These are phyloP conservation scores for Silurus lanzhouensis DNA, from an alignment of 2,797 vertebrate species.

Conservation along the genomic window DNA sequence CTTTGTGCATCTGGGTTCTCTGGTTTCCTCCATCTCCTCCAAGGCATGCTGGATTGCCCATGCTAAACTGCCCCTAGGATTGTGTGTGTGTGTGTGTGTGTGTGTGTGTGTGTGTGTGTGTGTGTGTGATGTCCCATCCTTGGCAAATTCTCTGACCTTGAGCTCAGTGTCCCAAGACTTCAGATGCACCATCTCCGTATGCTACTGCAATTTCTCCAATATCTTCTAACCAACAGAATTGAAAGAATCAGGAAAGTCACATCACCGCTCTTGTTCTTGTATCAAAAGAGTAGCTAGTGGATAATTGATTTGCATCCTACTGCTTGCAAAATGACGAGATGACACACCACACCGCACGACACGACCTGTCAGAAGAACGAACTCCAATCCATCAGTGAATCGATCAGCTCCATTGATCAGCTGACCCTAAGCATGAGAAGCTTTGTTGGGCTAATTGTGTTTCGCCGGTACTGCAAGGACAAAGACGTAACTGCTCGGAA, in stretches of 20 bases:
- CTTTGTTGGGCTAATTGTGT: constrained; percentile 24
- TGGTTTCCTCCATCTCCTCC: not conserved
- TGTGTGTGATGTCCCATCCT: not conserved
- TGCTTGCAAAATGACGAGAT: not conserved
- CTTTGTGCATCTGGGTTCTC: not conserved
- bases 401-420: constrained; percentile 16
- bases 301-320: not conserved
- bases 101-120: not conserved
- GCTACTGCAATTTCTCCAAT: not conserved
- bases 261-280: not conserved
- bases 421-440: not conserved
- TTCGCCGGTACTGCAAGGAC: constrained; percentile 5
- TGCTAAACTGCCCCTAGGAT: not conserved
- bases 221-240: no score
- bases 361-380: not conserved
- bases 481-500: constrained; percentile 3
- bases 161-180: not conserved
- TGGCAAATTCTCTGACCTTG: constrained; percentile 1
- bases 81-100: not conserved
- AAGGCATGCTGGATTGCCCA: not conserved
- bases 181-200: not conserved
- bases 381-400: constrained; percentile 32
- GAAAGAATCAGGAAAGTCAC: no score
- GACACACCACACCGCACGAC: no score
- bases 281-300: not conserved